Evolutionary conservation across 2,113 vertebrate species (phyloP), one percentile per base, ranked within the genome.

Genomic region (Alethe castanea): DNA sequence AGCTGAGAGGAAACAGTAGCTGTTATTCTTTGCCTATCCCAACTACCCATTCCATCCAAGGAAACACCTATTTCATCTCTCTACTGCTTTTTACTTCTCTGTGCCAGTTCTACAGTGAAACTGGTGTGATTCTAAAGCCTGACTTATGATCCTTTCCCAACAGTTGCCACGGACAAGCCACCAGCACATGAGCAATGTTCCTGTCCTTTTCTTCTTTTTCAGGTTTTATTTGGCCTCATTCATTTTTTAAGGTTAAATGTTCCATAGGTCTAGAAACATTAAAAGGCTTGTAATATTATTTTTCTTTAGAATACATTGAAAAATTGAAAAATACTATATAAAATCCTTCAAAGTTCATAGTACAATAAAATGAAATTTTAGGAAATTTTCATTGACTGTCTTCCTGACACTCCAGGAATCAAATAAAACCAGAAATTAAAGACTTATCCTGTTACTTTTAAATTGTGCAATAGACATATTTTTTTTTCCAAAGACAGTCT

Each of bases 381-480:
- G 7, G 38, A 86, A 61, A 29, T 42, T 71, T 81, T 90, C n/a
- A 33, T 5, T 2, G 4, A 44, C 7, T 44, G 4, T 11, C 1
- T 53, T 42, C 11, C 35, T 62, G n/a, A 70, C 64, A 29, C 4
- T 67, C 5, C 23, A 61, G 23, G 11, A 81, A 26, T 7, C 14
- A 23, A 86, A 92, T 19, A 61, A 79, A 79, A 56, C 0, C 14
- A 71, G 6, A 9, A 53, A 67, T 62, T 62, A 28, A 71, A 71
- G 20, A 8, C 18, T 56, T 76, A 33, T 14, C 6, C 2, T 48
- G 29, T 61, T 42, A n/a, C 4, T n/a, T 61, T 36, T 50, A 65
- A 69, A 36, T 44, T 70, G 5, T 15, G 2, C 1, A 60, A 20
- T 2, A 35, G 6, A 3, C 3, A 5, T 7, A 48, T 45, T 53